Evolutionary conservation across 2,888 invertebrate genomes (phyloP).

Genomic region (Neocrepidodera transversa): DNA sequence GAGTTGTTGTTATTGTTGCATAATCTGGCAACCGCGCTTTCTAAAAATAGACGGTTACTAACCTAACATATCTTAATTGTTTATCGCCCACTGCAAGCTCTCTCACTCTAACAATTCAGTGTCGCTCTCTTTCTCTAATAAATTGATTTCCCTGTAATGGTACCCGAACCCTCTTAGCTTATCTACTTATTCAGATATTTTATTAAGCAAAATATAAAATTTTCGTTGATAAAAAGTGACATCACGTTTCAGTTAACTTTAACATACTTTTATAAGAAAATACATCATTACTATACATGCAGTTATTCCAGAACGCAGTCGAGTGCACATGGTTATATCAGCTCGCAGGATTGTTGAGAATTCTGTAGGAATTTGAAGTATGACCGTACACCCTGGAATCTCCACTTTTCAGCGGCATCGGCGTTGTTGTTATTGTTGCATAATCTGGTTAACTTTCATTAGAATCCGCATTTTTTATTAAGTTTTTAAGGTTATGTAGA

Average conservation of each 20-base stretch:
- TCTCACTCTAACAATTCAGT: no score
- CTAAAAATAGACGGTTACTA: no score
- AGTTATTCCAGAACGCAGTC: constrained; percentile 21
- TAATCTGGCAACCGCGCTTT: constrained; percentile 5
- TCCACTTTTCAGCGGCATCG: constrained; percentile 13
- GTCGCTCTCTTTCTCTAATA: no score
- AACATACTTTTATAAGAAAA: constrained; percentile 12
- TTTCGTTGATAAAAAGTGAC: no score
- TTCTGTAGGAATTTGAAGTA: constrained; percentile 23
- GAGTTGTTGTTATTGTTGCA: constrained; percentile 8
- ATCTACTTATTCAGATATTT: no score
- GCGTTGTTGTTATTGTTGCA: constrained; percentile 9
- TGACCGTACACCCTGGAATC: constrained; percentile 16
- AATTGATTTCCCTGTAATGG: no score
- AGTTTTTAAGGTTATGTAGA: background rate
- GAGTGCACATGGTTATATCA: constrained; percentile 22
- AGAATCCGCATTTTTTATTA: background rate
- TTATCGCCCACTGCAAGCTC: no score
- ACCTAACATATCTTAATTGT: no score
- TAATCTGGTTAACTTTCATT: constrained; percentile 5
- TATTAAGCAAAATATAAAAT: no score
- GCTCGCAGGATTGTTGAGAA: constrained; percentile 20
- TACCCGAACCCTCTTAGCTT: no score
- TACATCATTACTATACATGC: constrained; percentile 19
- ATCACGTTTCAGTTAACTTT: constrained; percentile 17